Evolutionary conservation across 2,888 invertebrate genomes (phyloP).

Genomic region (Operophtera brumata): DNA sequence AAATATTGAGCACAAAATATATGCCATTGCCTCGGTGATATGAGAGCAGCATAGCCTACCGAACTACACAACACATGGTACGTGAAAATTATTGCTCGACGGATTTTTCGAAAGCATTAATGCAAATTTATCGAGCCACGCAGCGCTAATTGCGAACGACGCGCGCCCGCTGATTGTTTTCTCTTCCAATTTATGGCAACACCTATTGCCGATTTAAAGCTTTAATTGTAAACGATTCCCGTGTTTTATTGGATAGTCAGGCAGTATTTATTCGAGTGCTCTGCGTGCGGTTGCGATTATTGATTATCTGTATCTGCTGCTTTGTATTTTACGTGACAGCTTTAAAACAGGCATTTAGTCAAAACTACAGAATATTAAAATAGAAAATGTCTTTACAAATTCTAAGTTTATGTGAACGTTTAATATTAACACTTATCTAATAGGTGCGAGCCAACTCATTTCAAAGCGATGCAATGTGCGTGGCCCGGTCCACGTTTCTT

Average conservation of each 20-base stretch:
- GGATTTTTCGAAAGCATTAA: conserved; percentile 81
- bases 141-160: conserved; percentile 79
- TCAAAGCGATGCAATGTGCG: no score
- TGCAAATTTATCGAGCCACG: conserved; percentile 80
- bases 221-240: conserved; percentile 80
- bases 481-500: no score
- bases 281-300: conserved; percentile 72
- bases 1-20: not conserved
- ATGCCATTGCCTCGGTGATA: conserved; percentile 22
- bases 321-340: conserved; percentile 42
- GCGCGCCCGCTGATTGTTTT: conserved; percentile 79
- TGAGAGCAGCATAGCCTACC: conserved; percentile 39
- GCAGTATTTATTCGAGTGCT: conserved; percentile 73
- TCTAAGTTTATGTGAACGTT: no score
- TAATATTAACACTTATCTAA: no score
- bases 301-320: conserved; percentile 59
- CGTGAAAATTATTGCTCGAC: conserved; percentile 75
- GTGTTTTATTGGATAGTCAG: conserved; percentile 80
- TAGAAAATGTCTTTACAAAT: no score
- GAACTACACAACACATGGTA: conserved; percentile 66
- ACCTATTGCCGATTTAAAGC: conserved; percentile 81
- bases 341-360: conserved; percentile 1
- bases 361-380: not conserved
- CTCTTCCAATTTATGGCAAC: conserved; percentile 79
- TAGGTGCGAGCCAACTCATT: no score